These are phyloP conservation scores for Gymnothorax reevesii DNA, from an alignment of 2,797 vertebrate genomes.

Conservation along the genomic window DNA sequence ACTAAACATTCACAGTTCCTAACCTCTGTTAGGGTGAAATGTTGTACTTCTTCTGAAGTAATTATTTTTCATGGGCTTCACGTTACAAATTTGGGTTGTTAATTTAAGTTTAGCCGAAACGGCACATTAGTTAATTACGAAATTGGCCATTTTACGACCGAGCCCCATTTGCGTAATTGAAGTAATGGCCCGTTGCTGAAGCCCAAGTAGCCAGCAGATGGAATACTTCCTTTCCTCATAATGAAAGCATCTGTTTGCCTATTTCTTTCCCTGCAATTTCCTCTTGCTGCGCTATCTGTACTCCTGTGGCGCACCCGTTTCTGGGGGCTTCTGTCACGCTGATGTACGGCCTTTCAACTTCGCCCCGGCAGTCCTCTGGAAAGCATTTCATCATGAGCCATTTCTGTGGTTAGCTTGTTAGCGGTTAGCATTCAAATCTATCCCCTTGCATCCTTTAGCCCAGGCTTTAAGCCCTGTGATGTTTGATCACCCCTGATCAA, in stretches of 20 bases:
- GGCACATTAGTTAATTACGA: not conserved
- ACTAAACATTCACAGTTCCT: not conserved
- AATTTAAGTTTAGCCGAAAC: slow-evolving; percentile 14
- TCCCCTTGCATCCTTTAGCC: slow-evolving; percentile 43
- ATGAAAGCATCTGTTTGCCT: slow-evolving; percentile 52
- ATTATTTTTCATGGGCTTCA: slow-evolving; percentile 34
- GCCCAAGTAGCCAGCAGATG: slow-evolving; percentile 5
- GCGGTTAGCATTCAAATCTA: slow-evolving; percentile 39
- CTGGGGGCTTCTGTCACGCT: slow-evolving; percentile 22
- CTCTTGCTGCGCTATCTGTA: slow-evolving; percentile 39
- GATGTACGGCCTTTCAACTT: slow-evolving; percentile 22
- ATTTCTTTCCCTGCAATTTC: slow-evolving; percentile 45
- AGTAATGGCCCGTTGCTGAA: not conserved
- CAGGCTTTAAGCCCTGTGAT: slow-evolving; percentile 39
- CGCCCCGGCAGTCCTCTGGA: not conserved
- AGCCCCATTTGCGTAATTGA: not conserved
- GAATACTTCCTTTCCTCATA: slow-evolving; percentile 41
- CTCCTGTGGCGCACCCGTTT: slow-evolving; percentile 33
- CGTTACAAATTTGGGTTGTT: slow-evolving; percentile 31
- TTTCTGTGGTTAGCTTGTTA: slow-evolving; percentile 46
- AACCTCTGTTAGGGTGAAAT: not conserved
- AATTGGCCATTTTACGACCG: not conserved
- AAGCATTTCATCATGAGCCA: slow-evolving; percentile 51
- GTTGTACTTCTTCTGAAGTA: slow-evolving; percentile 27
- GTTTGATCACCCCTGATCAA: slow-evolving; percentile 46